A percentile compares a stretch with the other conserved stretches of the same genome.
These are phyloP conservation scores for Nipponacmea schrenckii DNA, from an alignment of 2,888 invertebrate species.

Conservation along the genomic window DNA sequence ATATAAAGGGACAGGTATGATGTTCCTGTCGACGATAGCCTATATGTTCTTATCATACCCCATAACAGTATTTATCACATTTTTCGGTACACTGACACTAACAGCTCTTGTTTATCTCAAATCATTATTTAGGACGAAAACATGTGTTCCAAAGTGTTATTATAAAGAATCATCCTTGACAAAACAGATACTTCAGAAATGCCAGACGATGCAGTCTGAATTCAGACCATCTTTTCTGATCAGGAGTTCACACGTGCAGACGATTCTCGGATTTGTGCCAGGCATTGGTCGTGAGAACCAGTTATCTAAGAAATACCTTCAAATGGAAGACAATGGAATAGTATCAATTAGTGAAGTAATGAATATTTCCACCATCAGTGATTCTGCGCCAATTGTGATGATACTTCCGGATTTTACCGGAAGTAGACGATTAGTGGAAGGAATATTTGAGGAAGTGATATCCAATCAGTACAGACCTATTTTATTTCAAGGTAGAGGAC, in stretches of 20 bases:
- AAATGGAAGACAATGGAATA: conserved; percentile 57
- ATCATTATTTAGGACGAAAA: conserved; percentile 38
- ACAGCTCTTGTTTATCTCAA: conserved; percentile 41
- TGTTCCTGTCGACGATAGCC: conserved; percentile 17
- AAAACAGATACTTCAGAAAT: conserved; percentile 50
- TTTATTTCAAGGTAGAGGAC: conserved; percentile 59
- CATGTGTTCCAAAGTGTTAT: conserved; percentile 46
- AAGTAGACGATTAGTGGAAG: conserved; percentile 41
- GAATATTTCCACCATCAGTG: conserved; percentile 14
- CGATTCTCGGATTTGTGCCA: conserved; percentile 42
- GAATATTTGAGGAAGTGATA: conserved; percentile 43
- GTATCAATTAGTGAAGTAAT: conserved; percentile 60
- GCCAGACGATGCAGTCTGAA: conserved; percentile 45
- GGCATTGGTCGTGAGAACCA: conserved; percentile 21
- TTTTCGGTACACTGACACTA: conserved; percentile 37
- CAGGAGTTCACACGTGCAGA: conserved; percentile 54
- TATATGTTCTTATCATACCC: conserved; percentile 21
- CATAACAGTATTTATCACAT: conserved; percentile 22
- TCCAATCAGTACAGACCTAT: conserved; percentile 52
- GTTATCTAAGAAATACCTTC: conserved; percentile 53
- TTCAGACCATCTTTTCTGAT: conserved; percentile 53
- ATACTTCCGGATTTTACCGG: conserved; percentile 54
- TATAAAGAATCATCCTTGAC: conserved; percentile 57
- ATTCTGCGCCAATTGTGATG: conserved; percentile 39
- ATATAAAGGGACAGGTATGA: conserved; percentile 9